Base-by-base conservation (phyloP, 2,797 vertebrate genomes). In the Rallus crepitans region DNA sequence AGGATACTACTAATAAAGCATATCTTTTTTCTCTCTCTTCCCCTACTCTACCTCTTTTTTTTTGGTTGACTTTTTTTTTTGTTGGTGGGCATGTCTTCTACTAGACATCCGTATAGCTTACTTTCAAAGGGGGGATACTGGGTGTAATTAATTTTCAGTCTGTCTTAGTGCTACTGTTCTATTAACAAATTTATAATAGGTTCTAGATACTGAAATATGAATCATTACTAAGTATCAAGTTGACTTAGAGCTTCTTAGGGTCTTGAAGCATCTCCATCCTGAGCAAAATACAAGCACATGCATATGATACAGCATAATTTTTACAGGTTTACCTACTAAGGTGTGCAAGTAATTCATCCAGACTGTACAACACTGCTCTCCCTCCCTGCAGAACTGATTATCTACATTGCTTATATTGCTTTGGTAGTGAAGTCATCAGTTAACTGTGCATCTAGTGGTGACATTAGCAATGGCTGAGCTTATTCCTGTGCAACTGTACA, bases 11-110 rank as follows among this genome's bases (percentile, higher is more conserved):
- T 18, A 59, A 56, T 16, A 65, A 79, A 45, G 12, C 2, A 2
- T 24, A 5, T 7, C 0, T 12, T 57, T 57, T 25, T 7, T 12
- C 0, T 14, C 3, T 18, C 47, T 48, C 42, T 42, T 42, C 42
- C 42, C 18, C 42, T 40, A 15, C 14, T 8, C 9, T 19, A 5
- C 18, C 42, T 18, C 18, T 11, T 27, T 6, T 8, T 8, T 24
- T 21, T 18, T 4, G 9, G 52, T 53, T 55, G 10, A 9, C 6
- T 19, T 18, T 42, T 14, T 11, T 27, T 45, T 50, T 50, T 52
- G 50, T 60, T 33, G 3, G 5, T 64, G 10, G 35, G 0, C 5
- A 9, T 19, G 15, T 47, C 60, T 91, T 87, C 11, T 23, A 28
- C 23, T 60, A 70, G 68, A 8, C 25, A 80, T 47, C 12, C 5